Evolutionary conservation across 2,888 invertebrate species (phyloP), one percentile per base, ranked within the genome.

Genomic region (Candidula unifasciata): DNA sequence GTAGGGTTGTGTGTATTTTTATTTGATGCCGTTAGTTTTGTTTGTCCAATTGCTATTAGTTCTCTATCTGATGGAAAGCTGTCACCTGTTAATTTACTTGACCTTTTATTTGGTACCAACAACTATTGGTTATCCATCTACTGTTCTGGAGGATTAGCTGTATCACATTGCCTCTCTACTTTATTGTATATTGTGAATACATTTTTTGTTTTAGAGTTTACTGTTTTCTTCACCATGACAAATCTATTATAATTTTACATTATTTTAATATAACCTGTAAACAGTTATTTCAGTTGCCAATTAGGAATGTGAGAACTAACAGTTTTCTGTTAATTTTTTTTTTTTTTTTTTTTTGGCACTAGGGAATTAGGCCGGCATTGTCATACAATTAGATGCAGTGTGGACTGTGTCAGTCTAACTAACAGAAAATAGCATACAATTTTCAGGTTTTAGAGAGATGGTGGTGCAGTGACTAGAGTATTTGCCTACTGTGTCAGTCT

Each of bases 151-250:
- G 6, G n/a, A 60, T 5, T 18, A 21, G 21, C 5, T 60, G 21
- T 16, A 18, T 6, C 60, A 60, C 6, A 18, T 60, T 60, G 21
- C 60, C n/a, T 21, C 37, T 24, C 35, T 71, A 33, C 30, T 68
- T 27, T 33, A 13, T 33, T 68, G 10, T 30, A 68, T 30, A 44
- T 44, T 10, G 27, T 68, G 16, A 30, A 27, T 18, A 33, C 33
- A 3, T 13, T 68, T 68, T 68, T 33, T 68, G 33, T 33, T 68
- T 68, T 30, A 30, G 30, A 68, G 16, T 33, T 33, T 16, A 27
- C 30, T 33, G 18, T 30, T 68, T 68, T 30, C 44, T 37, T 71
- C 33, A 68, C 69, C 35, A 71, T 71, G 69, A 71, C 69, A 37
- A 71, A 37, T 37, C 21, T 71, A 37, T 60, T 21, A 60, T 24